Evolutionary conservation across 2,797 vertebrate species (phyloP).

Genomic region (Protonibea diacanthus): DNA sequence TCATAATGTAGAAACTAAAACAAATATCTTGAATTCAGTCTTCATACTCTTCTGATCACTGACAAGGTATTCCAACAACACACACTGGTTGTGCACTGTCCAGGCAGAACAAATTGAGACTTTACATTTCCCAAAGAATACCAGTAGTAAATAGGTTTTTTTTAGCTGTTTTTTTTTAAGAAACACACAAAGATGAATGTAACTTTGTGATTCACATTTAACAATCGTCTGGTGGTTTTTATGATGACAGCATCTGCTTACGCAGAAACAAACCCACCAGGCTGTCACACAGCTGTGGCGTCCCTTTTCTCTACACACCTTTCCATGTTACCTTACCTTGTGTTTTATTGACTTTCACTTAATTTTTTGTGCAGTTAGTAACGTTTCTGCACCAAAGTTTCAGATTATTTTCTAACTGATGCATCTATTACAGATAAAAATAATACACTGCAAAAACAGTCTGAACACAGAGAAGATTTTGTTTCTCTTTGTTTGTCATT

Average conservation of each 20-base stretch:
- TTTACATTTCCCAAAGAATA: conserved; percentile 29
- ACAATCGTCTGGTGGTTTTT: conserved; percentile 44
- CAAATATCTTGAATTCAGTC: not conserved
- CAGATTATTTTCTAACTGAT: not conserved
- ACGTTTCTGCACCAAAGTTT: not conserved
- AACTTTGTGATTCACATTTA: conserved; percentile 24
- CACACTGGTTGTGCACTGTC: conserved; percentile 6
- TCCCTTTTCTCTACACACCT: conserved; percentile 27
- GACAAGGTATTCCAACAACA: not conserved
- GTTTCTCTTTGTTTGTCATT: not conserved
- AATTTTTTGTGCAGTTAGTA: conserved; percentile 30
- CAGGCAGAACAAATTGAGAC: conserved; percentile 13
- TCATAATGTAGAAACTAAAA: not conserved
- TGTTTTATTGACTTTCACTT: conserved; percentile 54
- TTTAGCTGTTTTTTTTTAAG: conserved; percentile 30
- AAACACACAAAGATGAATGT: conserved; percentile 41
- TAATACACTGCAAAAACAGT: not conserved
- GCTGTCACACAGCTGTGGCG: conserved; percentile 49
- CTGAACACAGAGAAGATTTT: not conserved
- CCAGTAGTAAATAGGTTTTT: conserved; percentile 40
- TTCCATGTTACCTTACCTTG: not conserved
- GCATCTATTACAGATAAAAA: not conserved
- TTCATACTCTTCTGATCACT: not conserved
- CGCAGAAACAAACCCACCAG: conserved; percentile 36
- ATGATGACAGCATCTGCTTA: conserved; percentile 52